Conservation (phyloP, 2,797 vertebrate genomes). For the Chaetophractus vellerosus region DNA sequence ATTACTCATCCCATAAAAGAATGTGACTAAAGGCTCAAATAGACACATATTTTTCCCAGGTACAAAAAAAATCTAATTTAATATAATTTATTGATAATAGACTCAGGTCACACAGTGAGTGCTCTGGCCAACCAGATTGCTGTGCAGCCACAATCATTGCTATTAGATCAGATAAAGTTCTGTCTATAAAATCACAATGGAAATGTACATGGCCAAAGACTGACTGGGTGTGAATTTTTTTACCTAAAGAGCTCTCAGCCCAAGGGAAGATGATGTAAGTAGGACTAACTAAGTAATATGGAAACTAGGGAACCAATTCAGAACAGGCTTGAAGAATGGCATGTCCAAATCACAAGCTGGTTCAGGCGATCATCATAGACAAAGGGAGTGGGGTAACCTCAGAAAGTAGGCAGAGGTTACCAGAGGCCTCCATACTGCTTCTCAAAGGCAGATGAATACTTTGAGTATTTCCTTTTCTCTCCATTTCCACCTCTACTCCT, state of each 20-base stretch:
- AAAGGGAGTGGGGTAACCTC: background rate
- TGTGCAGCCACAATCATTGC: background rate
- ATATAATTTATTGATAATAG: conserved; percentile 38
- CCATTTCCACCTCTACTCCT: background rate
- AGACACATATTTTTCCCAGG: background rate
- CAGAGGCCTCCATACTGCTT: background rate
- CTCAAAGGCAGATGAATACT: background rate
- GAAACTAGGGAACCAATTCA: background rate
- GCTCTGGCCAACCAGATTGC: background rate
- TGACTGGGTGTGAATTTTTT: background rate
- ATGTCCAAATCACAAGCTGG: background rate
- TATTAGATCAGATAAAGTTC: background rate
- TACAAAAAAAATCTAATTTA: conserved; percentile 56
- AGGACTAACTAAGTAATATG: conserved; percentile 13
- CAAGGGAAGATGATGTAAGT: background rate
- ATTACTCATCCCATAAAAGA: conserved; percentile 1
- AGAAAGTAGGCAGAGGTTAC: background rate
- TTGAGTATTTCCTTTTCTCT: background rate
- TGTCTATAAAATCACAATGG: background rate
- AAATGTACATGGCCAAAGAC: background rate
- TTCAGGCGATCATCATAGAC: background rate
- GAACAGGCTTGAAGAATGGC: background rate
- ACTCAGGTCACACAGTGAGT: background rate
- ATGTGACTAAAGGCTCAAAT: conserved; percentile 21
- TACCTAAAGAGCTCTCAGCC: background rate